Evolutionary conservation across 2,113 vertebrate genomes (phyloP), one percentile per base, ranked within the genome.

Genomic region (Pedetes capensis): DNA sequence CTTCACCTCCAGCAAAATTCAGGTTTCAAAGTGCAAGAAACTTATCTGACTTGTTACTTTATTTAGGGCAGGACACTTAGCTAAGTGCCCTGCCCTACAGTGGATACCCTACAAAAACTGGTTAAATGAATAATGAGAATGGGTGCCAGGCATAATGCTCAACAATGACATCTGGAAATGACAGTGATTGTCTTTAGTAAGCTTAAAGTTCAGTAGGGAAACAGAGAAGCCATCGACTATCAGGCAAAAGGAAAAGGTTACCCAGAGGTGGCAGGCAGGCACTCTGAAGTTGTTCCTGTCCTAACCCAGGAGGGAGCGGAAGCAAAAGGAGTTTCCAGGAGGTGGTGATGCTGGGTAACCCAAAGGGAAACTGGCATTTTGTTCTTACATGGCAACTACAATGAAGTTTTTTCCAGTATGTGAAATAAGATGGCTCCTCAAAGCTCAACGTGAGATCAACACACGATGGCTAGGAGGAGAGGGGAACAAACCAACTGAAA

Each of bases 1-100:
- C 42, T 34, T 84, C 51, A 79, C 25, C 51, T 59, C 27, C 61
- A 86, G 74, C 8, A 75, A 95, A 91, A 96, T 86, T 32, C 37
- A 89, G 78, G 87, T 94, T 86, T 64, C 68, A 85, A 85, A 95
- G 42, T 32, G 25, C 49, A 68, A 88, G 74, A 91, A 68, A 5
- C 42, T 34, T 53, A 64, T 42, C 32, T 80, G 34, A 53, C 12
- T 75, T 68, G 20, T 49, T 76, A 29, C 57, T 92, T 49, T 39
- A 37, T 47, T 91, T 37, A 27, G 55, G 93, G 25, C 44, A 27
- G 55, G 93, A 34, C 47, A 87, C 18, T 51, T 9, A 75, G 17
- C 69, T 3, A 2, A 78, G 44, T 44, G 34, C 32, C n/a, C 79
- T 87, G 59, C 51, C 51, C 47, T 64, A 37, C 1, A 57, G 32